Conservation (phyloP, 1,140 invertebrate species). For the Centruroides vittatus region DNA sequence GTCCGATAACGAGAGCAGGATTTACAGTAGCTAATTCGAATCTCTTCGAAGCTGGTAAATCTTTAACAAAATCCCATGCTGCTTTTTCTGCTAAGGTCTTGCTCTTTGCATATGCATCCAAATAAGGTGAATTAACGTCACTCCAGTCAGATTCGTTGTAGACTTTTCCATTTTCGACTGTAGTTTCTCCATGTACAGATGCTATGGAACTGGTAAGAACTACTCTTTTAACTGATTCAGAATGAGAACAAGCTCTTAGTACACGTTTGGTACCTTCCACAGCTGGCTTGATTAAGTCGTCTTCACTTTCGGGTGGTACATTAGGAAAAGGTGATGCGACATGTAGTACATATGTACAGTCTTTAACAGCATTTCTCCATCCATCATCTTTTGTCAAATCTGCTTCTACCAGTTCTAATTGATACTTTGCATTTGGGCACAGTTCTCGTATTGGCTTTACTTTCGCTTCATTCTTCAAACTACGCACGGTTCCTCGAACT, state of each 20-base stretch:
- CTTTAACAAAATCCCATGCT: constrained; percentile 41
- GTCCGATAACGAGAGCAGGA: constrained; percentile 38
- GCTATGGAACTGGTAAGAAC: constrained; percentile 41
- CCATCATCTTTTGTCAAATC: constrained; percentile 28
- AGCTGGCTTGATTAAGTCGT: constrained; percentile 38
- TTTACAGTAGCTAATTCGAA: constrained; percentile 40
- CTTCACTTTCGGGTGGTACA: constrained; percentile 22
- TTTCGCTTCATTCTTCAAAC: constrained; percentile 33
- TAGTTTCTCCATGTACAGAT: constrained; percentile 33
- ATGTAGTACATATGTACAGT: constrained; percentile 38
- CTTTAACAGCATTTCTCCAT: constrained; percentile 34
- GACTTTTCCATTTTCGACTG: constrained; percentile 23
- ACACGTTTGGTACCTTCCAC: constrained; percentile 40
- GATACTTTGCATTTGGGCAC: constrained; percentile 29
- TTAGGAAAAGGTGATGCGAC: constrained; percentile 42
- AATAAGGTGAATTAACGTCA: constrained; percentile 23
- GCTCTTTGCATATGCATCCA: constrained; percentile 34
- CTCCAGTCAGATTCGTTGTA: constrained; percentile 40
- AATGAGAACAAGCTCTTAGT: constrained; percentile 34
- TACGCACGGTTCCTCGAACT: constrained; percentile 39
- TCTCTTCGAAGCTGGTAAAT: constrained; percentile 31
- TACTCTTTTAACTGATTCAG: constrained; percentile 35
- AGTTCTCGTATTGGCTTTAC: constrained; percentile 27
- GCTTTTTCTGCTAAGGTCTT: constrained; percentile 41
- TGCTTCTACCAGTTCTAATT: constrained; percentile 36